Evolutionary conservation across 92 coral and sea anemone genomes (phyloP), one percentile per base, ranked within the genome.

Genomic region (Parazoanthus atlanticus): DNA sequence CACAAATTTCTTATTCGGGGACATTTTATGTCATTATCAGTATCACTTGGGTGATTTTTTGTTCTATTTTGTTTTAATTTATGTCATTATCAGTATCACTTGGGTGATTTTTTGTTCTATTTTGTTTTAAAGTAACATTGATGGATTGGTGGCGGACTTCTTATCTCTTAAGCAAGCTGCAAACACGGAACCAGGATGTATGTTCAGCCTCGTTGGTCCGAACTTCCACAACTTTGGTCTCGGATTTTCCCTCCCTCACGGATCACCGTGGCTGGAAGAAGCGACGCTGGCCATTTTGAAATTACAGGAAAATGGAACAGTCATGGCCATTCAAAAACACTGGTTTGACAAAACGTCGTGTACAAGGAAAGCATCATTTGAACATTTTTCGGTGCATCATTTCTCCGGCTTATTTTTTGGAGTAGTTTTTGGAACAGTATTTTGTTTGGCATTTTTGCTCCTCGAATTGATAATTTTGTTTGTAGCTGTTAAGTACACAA

Each of bases 141-240:
- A 94, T 67, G 98, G 98, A n/a, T 32, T 95, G 6, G 92, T 95
- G 21, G 98, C 94, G 3, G 96, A 95, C 81, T 88, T 89, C 25
- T 66, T 82, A 3, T 92, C 98, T 26, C 90, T 95, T 8, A 88
- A 87, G 52, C 78, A 90, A 58, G 92, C 92, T 36, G 92, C 91
- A 36, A 88, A 92, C 13, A 17, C 38, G 3, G 92, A 91, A 71
- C 82, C 89, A 26, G 32, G 81, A 3, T 95, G 98, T 46, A 74
- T 84, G 13, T 90, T 95, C 82, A 46, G 49, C 12, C 49, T 46
- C 49, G 49, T 46, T 46, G 49, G 49, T 46, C 49, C 49, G 6
- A 46, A 46, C 49, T 46, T 46, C 49, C 6, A 46, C 49, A 46
- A 46, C 49, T 46, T 46, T 46, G 49, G 49, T 46, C 49, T 46